These are phyloP conservation scores for Uloborus plumipes DNA, from an alignment of 2,888 invertebrate species.

Conservation along the genomic window DNA sequence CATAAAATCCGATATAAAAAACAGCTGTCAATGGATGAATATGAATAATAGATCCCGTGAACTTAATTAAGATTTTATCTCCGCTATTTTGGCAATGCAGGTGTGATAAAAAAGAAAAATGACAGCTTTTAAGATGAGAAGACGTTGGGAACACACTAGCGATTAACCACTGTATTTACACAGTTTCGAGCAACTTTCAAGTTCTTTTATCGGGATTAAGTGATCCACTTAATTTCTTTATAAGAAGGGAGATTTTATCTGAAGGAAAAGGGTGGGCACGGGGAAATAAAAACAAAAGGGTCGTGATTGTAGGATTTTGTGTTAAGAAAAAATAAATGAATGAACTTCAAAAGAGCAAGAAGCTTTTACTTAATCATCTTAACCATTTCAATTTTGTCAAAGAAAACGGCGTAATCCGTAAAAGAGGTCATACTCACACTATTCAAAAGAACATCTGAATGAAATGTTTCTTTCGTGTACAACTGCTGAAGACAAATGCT, in stretches of 20 bases:
- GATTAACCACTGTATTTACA: slow-evolving; percentile 23
- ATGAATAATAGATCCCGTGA: slow-evolving; percentile 28
- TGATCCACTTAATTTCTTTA: slow-evolving; percentile 31
- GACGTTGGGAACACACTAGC: neutral
- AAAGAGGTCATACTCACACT: too few relatives aligned
- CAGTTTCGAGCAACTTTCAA: slow-evolving; percentile 19
- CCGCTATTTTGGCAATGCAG: slow-evolving; percentile 4
- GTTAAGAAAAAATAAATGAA: too few relatives aligned
- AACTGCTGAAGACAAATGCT: too few relatives aligned
- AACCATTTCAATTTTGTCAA: too few relatives aligned
- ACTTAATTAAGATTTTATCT: slow-evolving; percentile 50
- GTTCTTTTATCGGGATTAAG: slow-evolving; percentile 17
- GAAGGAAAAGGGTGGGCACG: slow-evolving; percentile 2
- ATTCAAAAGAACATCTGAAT: too few relatives aligned
- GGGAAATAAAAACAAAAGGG: neutral
- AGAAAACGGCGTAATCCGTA: too few relatives aligned
- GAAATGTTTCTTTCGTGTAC: too few relatives aligned
- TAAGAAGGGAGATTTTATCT: slow-evolving; percentile 15
- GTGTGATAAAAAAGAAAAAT: slow-evolving; percentile 31
- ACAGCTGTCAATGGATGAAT: slow-evolving; percentile 19
- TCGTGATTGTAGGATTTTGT: too few relatives aligned
- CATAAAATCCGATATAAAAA: slow-evolving; percentile 28
- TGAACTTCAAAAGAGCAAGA: too few relatives aligned
- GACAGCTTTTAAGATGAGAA: slow-evolving; percentile 30
- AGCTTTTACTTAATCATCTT: too few relatives aligned